Conservation (phyloP, 2,888 invertebrate genomes). For the Chymomyza caudatula region DNA sequence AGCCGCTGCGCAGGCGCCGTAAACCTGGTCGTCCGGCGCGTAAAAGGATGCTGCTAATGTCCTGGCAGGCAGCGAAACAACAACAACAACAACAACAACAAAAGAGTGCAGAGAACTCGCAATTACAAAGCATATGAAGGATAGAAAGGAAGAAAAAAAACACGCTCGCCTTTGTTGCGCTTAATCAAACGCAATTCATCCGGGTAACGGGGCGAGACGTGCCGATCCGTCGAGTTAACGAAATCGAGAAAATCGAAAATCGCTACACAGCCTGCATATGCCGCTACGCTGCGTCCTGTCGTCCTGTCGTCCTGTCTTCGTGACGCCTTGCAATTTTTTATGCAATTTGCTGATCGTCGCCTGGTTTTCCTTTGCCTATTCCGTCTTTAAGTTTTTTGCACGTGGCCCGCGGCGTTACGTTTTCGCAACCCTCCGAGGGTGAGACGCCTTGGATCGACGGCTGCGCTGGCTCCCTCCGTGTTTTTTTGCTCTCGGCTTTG, state of each 20-base stretch:
- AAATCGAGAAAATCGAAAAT: background rate
- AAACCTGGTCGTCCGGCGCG: slow-evolving; percentile 15
- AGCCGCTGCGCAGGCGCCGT: slow-evolving; percentile 59
- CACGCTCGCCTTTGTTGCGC: slow-evolving; percentile 25
- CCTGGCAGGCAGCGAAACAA: slow-evolving; percentile 46
- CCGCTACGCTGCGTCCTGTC: too few relatives aligned
- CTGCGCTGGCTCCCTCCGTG: background rate
- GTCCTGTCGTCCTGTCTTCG: background rate
- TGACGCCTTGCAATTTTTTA: slow-evolving; percentile 61
- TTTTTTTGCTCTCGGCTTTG: slow-evolving; percentile 18
- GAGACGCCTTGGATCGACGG: background rate
- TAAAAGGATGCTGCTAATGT: slow-evolving; percentile 76
- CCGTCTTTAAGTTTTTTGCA: slow-evolving; percentile 23
- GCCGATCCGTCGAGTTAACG: too few relatives aligned
- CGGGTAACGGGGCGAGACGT: background rate
- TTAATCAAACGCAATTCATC: slow-evolving; percentile 60
- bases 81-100: slow-evolving; percentile 7
- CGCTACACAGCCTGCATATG: background rate
- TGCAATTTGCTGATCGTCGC: slow-evolving; percentile 62
- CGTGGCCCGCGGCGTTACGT: slow-evolving; percentile 27
- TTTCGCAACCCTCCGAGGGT: slow-evolving; percentile 41
- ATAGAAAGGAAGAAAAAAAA: slow-evolving; percentile 19
- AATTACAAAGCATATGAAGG: background rate
- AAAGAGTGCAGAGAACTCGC: background rate
- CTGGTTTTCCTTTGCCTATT: slow-evolving; percentile 29